Percentiles rank a stretch among this genome's conserved stretches.
These are phyloP conservation scores for Parauchenoglanis punctatus DNA, from an alignment of 2,797 vertebrate species.

Conservation along the genomic window DNA sequence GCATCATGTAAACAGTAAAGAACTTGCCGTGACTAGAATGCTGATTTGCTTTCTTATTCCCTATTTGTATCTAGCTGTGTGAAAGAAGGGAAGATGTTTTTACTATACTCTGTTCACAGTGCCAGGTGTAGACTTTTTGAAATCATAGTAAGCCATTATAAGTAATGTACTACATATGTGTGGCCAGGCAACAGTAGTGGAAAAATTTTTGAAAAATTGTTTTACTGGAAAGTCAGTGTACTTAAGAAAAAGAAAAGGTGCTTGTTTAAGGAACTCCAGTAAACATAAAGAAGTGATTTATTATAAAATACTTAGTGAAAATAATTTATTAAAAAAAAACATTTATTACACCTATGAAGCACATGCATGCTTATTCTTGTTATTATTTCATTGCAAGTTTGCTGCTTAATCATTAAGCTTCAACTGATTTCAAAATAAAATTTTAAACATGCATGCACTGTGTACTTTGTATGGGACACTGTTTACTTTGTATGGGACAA, in stretches of 20 bases:
- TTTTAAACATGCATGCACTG: neutral
- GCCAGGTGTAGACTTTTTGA: constrained; percentile 28
- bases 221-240: neutral
- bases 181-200: constrained; percentile 16
- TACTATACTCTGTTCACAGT: constrained; percentile 15
- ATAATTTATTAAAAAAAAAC: neutral
- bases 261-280: neutral
- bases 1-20: constrained; percentile 38
- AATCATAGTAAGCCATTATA: constrained; percentile 28
- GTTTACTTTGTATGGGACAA: constrained; percentile 19
- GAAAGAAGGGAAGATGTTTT: constrained; percentile 16
- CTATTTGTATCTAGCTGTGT: constrained; percentile 15
- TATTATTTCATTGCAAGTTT: constrained; percentile 4
- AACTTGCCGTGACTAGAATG: constrained; percentile 27
- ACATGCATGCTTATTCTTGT: neutral
- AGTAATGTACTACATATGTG: constrained; percentile 31
- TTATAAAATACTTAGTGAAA: neutral
- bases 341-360: neutral
- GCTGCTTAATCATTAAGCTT: constrained; percentile 27
- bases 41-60: constrained; percentile 40
- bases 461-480: constrained; percentile 8
- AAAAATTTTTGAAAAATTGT: neutral
- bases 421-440: constrained; percentile 18
- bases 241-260: neutral
- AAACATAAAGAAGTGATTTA: neutral